Evolutionary conservation across 2,113 vertebrate genomes (phyloP).

Genomic region (Xiphorhynchus elegans): DNA sequence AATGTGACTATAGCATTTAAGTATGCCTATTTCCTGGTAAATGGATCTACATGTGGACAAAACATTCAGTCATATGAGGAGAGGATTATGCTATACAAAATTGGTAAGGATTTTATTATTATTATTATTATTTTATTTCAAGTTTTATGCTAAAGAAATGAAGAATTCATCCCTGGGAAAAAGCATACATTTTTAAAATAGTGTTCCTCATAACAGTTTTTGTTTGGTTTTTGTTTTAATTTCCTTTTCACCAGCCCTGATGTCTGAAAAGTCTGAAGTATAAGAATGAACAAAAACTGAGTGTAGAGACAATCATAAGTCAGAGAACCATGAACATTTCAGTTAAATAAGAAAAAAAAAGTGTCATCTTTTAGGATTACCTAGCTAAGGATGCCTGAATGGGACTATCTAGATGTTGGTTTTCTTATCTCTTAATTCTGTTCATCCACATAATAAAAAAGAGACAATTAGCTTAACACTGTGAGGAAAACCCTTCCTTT

Average conservation of each 20-base stretch:
- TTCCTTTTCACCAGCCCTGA: neutral
- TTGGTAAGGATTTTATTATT: conserved; percentile 50
- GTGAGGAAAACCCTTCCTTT: neutral
- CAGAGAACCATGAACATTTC: neutral
- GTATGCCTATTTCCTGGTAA: neutral
- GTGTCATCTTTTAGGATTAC: neutral
- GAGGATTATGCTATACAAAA: accelerated
- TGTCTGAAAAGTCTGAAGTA: neutral
- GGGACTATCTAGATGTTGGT: neutral
- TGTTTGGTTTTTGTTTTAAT: too few species aligned
- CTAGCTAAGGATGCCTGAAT: neutral
- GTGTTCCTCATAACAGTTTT: neutral
- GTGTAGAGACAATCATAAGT: neutral
- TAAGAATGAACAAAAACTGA: neutral
- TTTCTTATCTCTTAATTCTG: neutral
- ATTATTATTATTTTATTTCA: neutral
- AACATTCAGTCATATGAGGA: neutral
- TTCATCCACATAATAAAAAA: neutral
- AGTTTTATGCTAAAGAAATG: neutral
- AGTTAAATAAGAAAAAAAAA: neutral
- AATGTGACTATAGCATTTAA: neutral
- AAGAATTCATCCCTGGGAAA: neutral
- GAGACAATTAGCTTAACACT: neutral
- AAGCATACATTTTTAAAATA: neutral
- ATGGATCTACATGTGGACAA: conserved; percentile 1